phyloP scores from a whole-genome alignment of 2,797 vertebrate species.

The Enteromius trimaculatus region DNA sequence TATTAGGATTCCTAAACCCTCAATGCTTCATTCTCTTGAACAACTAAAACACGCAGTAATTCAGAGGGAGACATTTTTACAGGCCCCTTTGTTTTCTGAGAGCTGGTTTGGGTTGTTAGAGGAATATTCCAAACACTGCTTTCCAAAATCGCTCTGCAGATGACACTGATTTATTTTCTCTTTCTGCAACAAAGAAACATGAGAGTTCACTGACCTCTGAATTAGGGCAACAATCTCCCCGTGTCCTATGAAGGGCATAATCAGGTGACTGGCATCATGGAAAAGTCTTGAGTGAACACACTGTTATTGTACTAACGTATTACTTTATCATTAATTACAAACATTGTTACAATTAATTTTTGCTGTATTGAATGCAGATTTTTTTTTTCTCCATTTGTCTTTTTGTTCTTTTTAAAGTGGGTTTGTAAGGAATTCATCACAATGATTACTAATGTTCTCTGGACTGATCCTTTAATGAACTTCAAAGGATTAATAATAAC shows the following conservation, averaged over 20 bases:
- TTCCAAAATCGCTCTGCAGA: conserved; percentile 22
- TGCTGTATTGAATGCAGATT: conserved; percentile 28
- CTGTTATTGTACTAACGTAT: neutral
- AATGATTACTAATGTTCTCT: conserved; percentile 43
- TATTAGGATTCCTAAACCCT: conserved; percentile 36
- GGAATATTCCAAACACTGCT: conserved; percentile 45
- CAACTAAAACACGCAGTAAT: conserved; percentile 28
- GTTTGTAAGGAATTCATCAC: conserved; percentile 49
- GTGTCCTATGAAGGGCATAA: conserved; percentile 18
- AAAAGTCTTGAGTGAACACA: neutral
- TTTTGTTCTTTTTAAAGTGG: conserved; percentile 46
- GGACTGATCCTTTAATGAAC: conserved; percentile 40
- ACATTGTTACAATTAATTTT: neutral
- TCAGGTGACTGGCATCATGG: conserved; percentile 21
- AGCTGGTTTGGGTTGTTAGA: conserved; percentile 39
- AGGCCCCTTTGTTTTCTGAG: conserved; percentile 31
- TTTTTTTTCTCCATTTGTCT: conserved; percentile 43
- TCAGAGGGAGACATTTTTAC: conserved; percentile 42
- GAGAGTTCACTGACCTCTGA: conserved; percentile 27
- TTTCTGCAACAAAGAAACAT: conserved; percentile 23
- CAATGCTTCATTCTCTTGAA: conserved; percentile 27
- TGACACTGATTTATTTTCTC: conserved; percentile 41
- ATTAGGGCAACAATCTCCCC: neutral
- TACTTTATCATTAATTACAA: neutral
- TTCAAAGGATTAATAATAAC: conserved; percentile 47